Percentiles rank a stretch among this genome's conserved stretches.
Evolutionary conservation across 2,797 vertebrate genomes (phyloP).

Genomic region (Discoglossus pictus): DNA sequence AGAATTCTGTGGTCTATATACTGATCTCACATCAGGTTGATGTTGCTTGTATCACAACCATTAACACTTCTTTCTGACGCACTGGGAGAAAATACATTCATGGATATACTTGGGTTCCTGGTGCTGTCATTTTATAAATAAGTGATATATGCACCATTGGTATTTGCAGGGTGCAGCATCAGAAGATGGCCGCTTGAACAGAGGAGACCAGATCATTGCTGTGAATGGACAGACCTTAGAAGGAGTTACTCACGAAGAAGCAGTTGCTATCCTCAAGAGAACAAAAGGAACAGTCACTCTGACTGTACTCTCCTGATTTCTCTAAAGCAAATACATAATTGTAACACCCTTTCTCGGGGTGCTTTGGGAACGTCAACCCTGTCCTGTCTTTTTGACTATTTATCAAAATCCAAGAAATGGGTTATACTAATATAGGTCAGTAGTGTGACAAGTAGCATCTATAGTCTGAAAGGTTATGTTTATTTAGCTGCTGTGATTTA

Average conservation of each 20-base stretch:
- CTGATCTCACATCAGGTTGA: too few relatives aligned
- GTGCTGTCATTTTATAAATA: too few relatives aligned
- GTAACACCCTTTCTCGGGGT: background rate
- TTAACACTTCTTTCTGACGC: too few relatives aligned
- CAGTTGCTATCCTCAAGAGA: constrained; percentile 90
- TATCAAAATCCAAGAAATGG: constrained; percentile 14
- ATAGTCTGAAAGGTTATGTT: constrained; percentile 21
- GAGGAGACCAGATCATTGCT: constrained; percentile 96
- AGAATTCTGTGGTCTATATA: too few relatives aligned
- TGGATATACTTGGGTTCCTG: too few relatives aligned
- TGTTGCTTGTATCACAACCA: too few relatives aligned
- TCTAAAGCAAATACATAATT: background rate
- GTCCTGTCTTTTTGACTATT: too few relatives aligned
- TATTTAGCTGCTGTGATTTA: constrained; percentile 38
- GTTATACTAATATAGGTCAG: constrained; percentile 19
- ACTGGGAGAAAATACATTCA: too few relatives aligned
- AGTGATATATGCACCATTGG: background rate
- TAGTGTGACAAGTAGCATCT: constrained; percentile 8
- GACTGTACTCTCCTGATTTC: constrained; percentile 85
- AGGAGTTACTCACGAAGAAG: constrained; percentile 94
- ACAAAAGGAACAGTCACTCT: constrained; percentile 93
- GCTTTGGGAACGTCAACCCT: too few relatives aligned
- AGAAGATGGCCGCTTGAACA: constrained; percentile 92
- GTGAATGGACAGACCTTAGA: constrained; percentile 94
- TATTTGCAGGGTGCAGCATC: constrained; percentile 89